Evolutionary conservation across 2,797 vertebrate genomes (phyloP), one percentile per base, ranked within the genome.

Genomic region (Lacerta viridis): DNA sequence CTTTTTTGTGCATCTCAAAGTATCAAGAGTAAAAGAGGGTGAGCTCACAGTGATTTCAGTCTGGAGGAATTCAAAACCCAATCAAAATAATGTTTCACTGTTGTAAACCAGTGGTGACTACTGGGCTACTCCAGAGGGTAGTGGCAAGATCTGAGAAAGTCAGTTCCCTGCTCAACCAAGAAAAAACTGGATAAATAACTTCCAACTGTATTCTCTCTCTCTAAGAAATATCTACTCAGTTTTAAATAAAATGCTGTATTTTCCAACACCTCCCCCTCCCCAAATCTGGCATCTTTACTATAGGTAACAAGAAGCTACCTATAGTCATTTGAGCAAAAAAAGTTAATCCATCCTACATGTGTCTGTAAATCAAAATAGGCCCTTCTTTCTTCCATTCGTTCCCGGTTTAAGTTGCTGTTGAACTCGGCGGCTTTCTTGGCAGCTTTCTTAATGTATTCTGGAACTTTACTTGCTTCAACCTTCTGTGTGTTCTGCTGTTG

Each of bases 321-420:
- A 84, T 1, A 71, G 5, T 76, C 4, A 72, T 3, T 76, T 6
- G 20, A 1, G 25, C 1, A 88, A 86, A 36, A 81, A 90, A 87
- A 33, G 33, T 71, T 23, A 85, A 91, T 88, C 85, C 68, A 76
- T 86, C 97, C 96, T 97, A 99, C 99, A 76, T 99, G 99, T 13
- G 99, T 99, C 95, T 99, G 99, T 59, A 99, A 97, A 96, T 99
- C 99, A 94, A 99, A 99, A 92, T 99, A 99, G 8, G 99, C 99
- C 96, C 99, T 98, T 94, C 99, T 97, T 94, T 99, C 99, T 93
- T 99, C 99, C 99, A 99, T 99, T 13, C 99, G 97, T 84, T 99
- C 99, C 91, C 99, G 97, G 94, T 99, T 99, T 91, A 99, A 98
- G 95, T 98, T 99, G 94, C 98, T 99, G 96, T 99, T 99, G 93